These are phyloP conservation scores for Pachliopta kotzebuea DNA, from an alignment of 2,888 invertebrate species.

Conservation along the genomic window DNA sequence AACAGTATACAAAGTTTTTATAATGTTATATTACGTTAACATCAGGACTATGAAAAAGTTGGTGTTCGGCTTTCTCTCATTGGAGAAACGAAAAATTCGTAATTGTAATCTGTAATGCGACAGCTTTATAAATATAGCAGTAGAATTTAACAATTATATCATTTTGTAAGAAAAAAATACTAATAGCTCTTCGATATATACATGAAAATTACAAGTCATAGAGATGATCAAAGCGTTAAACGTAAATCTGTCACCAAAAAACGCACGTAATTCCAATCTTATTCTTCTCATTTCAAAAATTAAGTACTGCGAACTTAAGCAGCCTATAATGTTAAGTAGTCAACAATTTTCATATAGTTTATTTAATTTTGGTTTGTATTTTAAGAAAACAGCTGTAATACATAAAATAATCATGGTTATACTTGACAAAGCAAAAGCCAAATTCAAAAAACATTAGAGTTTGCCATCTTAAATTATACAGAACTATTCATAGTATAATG, in stretches of 20 bases:
- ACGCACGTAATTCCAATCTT: too few species aligned
- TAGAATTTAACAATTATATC: too few species aligned
- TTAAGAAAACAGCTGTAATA: neutral
- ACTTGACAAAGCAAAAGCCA: neutral
- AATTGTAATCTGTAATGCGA: too few species aligned
- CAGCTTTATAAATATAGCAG: too few species aligned
- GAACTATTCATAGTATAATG: conserved; percentile 15
- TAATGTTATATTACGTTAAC: neutral
- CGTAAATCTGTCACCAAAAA: too few species aligned
- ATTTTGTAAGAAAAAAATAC: too few species aligned
- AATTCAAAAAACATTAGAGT: neutral
- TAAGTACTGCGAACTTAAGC: too few species aligned
- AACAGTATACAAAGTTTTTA: neutral
- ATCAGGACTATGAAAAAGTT: neutral
- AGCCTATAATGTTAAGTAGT: neutral
- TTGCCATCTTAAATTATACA: neutral
- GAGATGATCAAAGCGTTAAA: too few species aligned
- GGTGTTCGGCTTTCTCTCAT: neutral
- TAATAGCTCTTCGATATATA: too few species aligned
- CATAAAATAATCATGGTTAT: neutral
- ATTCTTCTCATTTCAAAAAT: too few species aligned
- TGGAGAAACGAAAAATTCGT: too few species aligned
- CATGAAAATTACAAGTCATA: too few species aligned
- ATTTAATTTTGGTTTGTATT: neutral
- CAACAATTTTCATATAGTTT: neutral